Percentiles rank a stretch among this genome's conserved stretches.
Evolutionary conservation across 35 echinoderm and acorn worm genomes (phyloP).

Genomic region (Eucidaris tribuloides): DNA sequence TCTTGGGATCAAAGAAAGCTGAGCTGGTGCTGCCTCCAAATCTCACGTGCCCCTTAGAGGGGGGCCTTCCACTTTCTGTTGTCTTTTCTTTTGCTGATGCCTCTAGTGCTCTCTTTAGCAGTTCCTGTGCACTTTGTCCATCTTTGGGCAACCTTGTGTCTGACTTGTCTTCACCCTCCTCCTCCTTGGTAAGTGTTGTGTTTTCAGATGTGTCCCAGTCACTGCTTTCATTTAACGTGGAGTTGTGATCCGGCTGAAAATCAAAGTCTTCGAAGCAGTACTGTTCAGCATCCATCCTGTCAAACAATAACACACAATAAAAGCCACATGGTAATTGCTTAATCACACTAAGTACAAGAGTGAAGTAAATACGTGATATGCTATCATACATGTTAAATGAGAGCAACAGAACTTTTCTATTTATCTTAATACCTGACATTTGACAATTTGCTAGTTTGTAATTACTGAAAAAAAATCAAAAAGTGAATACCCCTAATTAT

Average conservation of each 20-base stretch:
- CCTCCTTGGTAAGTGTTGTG: constrained; percentile 11
- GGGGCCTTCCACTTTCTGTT: background rate
- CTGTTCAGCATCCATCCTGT: constrained; percentile 20
- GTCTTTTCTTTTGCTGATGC: background rate
- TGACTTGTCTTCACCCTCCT: background rate
- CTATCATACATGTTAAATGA: no score
- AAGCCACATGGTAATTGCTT: no score
- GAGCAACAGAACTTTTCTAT: no score
- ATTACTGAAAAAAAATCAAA: no score
- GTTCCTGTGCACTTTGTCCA: no score
- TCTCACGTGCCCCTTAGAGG: background rate
- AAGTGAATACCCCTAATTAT: no score
- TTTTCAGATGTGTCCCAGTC: constrained; percentile 1
- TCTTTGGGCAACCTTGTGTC: background rate
- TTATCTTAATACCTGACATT: no score
- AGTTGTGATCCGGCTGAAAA: background rate
- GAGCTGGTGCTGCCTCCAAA: background rate
- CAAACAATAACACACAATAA: no score
- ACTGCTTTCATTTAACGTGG: background rate
- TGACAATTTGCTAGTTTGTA: no score
- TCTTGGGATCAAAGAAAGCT: background rate
- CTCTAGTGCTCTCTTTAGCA: no score
- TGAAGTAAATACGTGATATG: no score
- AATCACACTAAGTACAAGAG: no score
- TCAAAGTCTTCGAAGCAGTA: constrained; percentile 21